Percentiles rank a stretch among this genome's conserved stretches.
These are phyloP conservation scores for Panurus biarmicus DNA, from an alignment of 2,113 vertebrate genomes.

Conservation along the genomic window DNA sequence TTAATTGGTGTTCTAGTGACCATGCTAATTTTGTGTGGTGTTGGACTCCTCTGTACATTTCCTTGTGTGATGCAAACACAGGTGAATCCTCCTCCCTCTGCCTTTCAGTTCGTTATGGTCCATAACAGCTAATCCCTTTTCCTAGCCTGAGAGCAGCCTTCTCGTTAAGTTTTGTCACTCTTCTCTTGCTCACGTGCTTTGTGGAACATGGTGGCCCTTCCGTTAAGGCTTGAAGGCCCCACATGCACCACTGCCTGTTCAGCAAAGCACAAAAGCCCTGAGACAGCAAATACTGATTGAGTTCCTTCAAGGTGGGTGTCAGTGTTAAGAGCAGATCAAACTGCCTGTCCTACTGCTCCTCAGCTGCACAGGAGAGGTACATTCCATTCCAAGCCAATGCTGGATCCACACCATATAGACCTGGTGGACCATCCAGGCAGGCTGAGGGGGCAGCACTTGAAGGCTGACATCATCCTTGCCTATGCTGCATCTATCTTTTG, in stretches of 20 bases:
- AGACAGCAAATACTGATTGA: not conserved
- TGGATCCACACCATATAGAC: accelerated
- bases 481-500: not conserved
- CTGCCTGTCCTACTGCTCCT: not conserved
- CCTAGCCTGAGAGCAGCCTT: not conserved
- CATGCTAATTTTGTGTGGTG: slow-evolving; percentile 12
- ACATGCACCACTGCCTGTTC: accelerated
- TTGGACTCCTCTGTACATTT: not conserved
- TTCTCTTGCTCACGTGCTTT: accelerated
- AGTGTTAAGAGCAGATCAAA: not conserved
- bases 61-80: not conserved
- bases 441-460: not conserved
- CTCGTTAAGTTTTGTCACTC: not conserved
- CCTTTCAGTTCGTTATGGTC: not conserved
- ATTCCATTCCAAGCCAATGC: not conserved
- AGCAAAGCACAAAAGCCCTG: not conserved
- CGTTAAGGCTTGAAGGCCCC: not conserved
- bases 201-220: not conserved
- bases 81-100: not conserved
- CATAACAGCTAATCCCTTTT: not conserved
- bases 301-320: not conserved
- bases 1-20: not conserved
- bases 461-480: not conserved
- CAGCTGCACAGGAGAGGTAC: not conserved
- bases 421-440: accelerated